Percentiles rank a stretch among this genome's conserved stretches.
These are phyloP conservation scores for Pemphigus obesinymphae DNA, from an alignment of 1,140 invertebrate species.

Conservation along the genomic window DNA sequence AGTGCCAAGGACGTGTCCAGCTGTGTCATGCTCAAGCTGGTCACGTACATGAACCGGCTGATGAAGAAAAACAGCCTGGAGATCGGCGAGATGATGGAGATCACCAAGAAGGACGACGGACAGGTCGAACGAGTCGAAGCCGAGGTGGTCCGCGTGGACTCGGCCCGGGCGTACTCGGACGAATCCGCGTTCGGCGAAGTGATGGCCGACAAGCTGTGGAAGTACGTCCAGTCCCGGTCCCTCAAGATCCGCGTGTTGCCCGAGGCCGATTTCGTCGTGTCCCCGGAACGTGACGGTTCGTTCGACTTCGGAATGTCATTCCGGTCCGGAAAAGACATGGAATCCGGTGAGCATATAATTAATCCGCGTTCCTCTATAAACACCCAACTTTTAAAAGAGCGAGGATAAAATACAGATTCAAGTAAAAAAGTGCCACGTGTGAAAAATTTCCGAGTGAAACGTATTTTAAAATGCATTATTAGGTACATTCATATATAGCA, in stretches of 20 bases:
- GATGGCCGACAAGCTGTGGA: conserved; percentile 66
- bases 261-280: conserved; percentile 69
- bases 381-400: too few species aligned
- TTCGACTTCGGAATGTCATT: conserved; percentile 69
- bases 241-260: conserved; percentile 65
- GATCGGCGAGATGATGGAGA: conserved; percentile 67
- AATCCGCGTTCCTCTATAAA: too few species aligned
- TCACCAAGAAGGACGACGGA: conserved; percentile 48
- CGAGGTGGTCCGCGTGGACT: conserved; percentile 47
- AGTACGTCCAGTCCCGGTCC: conserved; percentile 66
- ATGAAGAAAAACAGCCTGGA: conserved; percentile 72
- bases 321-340: conserved; percentile 42
- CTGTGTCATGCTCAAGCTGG: conserved; percentile 72
- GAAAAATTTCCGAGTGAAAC: too few species aligned
- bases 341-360: conserved; percentile 43
- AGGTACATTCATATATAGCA: too few species aligned
- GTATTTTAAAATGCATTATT: too few species aligned
- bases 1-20: conserved; percentile 67
- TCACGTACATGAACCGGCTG: conserved; percentile 73
- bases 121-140: not conserved
- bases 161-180: conserved; percentile 53
- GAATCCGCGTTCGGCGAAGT: conserved; percentile 66
- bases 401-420: too few species aligned
- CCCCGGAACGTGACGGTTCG: conserved; percentile 63
- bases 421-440: too few species aligned